Evolutionary conservation across 2,113 vertebrate genomes (phyloP), one percentile per base, ranked within the genome.

Genomic region (Nicator chloris): DNA sequence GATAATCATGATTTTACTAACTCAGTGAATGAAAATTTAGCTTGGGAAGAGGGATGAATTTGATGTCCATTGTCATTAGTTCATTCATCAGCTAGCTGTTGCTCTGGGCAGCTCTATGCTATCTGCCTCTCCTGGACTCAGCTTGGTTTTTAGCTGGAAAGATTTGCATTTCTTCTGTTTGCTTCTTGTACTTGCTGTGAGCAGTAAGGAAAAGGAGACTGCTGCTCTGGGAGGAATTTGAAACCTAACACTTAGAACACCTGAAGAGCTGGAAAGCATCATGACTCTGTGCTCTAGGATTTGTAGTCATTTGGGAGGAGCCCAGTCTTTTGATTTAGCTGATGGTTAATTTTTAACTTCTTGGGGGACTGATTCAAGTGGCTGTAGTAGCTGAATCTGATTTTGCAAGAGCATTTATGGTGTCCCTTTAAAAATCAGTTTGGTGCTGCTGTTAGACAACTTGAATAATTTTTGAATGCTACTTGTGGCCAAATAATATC

Each of bases 61-160:
- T 97, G 86, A 94, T 97, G 95, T 96, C 96, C 21, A 54, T 97
- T n/a, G 51, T 93, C n/a, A 57, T 97, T 97, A 97, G 90, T 95
- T 94, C 82, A 90, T 96, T 95, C 83, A 96, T 97, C 93, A 96
- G 91, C 69, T 79, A 95, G 92, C 82, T 95, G 77, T 96, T 96
- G 88, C 94, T 95, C 86, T 79, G 87, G 93, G 92, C 83, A 96
- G 95, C 86, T 88, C 64, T 71, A 65, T 73, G 68, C 81, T 86
- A 45, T 96, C 95, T 96, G 54, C 65, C 33, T 80, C 47, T 95
- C 75, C 86, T 94, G 79, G 80, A 93, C 95, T 95, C 80, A 92
- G 28, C 51, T 96, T 85, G 28, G 1, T 82, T 96, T 86, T 86
- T 90, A 47, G 26, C 19, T 68, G 82, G 76, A 54, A 79, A 91